Percentiles rank a stretch among this genome's conserved stretches.
phyloP scores from a whole-genome alignment of 2,113 vertebrate species.

The Thunnus maccoyii region DNA sequence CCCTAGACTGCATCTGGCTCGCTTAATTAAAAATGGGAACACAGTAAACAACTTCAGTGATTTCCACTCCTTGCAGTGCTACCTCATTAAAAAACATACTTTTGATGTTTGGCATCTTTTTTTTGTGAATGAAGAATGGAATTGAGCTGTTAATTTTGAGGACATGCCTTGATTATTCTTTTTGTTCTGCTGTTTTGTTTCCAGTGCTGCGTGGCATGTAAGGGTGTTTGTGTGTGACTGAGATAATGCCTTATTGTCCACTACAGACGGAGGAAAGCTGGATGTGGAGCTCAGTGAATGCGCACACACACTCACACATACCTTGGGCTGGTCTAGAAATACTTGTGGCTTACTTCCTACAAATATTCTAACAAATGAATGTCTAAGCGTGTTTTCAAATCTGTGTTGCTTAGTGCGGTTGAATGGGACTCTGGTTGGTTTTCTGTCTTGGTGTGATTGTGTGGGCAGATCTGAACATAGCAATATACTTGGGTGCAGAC shows the following conservation, averaged over 20 bases:
- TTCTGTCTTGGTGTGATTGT: too few relatives aligned
- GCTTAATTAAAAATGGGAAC: conserved; percentile 76
- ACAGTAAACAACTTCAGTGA: conserved; percentile 69
- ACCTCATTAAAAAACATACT: conserved; percentile 47
- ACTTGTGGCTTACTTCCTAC: background rate
- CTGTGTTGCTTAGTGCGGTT: too few relatives aligned
- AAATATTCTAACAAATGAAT: background rate
- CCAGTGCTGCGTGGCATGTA: background rate
- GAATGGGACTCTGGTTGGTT: too few relatives aligned
- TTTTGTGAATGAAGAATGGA: conserved; percentile 32
- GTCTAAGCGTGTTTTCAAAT: too few relatives aligned
- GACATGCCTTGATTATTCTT: conserved; percentile 50
- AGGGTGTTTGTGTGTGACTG: conserved; percentile 47
- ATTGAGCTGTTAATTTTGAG: conserved; percentile 48
- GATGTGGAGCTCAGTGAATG: background rate
- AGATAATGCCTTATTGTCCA: conserved; percentile 36
- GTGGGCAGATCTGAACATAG: too few relatives aligned
- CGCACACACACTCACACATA: conserved; percentile 28
- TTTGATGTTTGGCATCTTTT: conserved; percentile 48
- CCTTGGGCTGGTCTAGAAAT: background rate
- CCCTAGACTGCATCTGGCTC: conserved; percentile 52
- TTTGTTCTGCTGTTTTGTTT: conserved; percentile 46
- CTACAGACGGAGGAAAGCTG: conserved; percentile 3
- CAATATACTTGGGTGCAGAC: too few relatives aligned
- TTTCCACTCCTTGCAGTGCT: conserved; percentile 22